phyloP scores from a whole-genome alignment of 2,888 invertebrate genomes.

The Sicus ferrugineus region DNA sequence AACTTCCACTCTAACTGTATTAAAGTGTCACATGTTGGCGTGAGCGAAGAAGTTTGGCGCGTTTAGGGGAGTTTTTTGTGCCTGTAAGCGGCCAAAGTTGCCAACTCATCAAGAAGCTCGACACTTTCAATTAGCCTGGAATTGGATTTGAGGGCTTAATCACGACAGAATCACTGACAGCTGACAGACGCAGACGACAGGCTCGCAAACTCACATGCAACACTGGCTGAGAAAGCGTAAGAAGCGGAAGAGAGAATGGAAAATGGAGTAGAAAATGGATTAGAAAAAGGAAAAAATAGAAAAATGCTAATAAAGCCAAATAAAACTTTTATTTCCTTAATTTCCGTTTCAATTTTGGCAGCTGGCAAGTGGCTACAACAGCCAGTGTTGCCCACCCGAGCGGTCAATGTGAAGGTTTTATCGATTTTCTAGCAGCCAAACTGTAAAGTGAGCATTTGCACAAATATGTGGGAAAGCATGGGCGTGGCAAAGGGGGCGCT shows the following conservation, averaged over 20 bases:
- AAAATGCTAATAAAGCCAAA: neutral
- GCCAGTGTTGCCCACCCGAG: neutral
- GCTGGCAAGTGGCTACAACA: neutral
- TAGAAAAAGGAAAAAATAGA: slow-evolving; percentile 5
- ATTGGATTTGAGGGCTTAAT: slow-evolving; percentile 8
- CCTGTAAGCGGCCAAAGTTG: too few relatives aligned
- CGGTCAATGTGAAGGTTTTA: slow-evolving; percentile 25
- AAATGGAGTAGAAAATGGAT: slow-evolving; percentile 28
- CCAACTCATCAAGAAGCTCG: slow-evolving; percentile 12
- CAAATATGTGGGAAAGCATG: too few relatives aligned
- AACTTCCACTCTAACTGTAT: too few relatives aligned
- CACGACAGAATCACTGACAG: neutral
- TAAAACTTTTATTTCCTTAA: neutral
- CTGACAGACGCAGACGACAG: too few relatives aligned
- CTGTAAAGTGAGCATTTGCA: too few relatives aligned
- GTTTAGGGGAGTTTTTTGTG: too few relatives aligned
- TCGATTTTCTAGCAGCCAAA: too few relatives aligned
- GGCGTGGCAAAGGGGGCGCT: too few relatives aligned
- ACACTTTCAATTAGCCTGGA: slow-evolving; percentile 12
- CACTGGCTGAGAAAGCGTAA: neutral
- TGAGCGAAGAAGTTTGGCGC: too few relatives aligned
- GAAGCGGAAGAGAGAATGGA: slow-evolving; percentile 17
- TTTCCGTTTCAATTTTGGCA: slow-evolving; percentile 3
- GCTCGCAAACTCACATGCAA: too few relatives aligned
- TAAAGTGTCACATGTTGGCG: too few relatives aligned